Evolutionary conservation across 2,888 invertebrate species (phyloP).

Genomic region (Lobophora halterata): DNA sequence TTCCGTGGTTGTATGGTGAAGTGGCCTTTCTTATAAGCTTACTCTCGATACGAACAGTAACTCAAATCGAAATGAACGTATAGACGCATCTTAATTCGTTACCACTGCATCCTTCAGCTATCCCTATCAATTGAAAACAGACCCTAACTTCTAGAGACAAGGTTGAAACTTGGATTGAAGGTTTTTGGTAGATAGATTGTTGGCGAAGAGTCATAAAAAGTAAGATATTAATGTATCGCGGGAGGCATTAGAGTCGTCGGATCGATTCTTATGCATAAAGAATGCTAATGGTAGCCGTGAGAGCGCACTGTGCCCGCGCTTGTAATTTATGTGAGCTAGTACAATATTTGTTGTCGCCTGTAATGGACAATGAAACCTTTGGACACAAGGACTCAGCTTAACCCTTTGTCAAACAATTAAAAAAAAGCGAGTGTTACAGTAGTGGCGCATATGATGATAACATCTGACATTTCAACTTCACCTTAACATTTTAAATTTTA

Average conservation of each 20-base stretch:
- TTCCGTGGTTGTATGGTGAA: neutral
- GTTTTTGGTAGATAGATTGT: slow-evolving; percentile 64
- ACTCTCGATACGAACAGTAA: slow-evolving; percentile 26
- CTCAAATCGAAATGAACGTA: slow-evolving; percentile 29
- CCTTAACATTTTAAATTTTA: no score
- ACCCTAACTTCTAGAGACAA: slow-evolving; percentile 12
- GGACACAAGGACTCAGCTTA: no score
- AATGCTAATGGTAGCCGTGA: slow-evolving; percentile 76
- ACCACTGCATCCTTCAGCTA: slow-evolving; percentile 28
- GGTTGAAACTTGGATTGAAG: slow-evolving; percentile 4
- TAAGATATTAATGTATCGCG: slow-evolving; percentile 81
- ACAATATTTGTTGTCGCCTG: slow-evolving; percentile 57
- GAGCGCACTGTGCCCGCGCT: slow-evolving; percentile 60
- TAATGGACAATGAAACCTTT: slow-evolving; percentile 43
- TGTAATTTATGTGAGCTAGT: slow-evolving; percentile 74
- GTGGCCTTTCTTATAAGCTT: slow-evolving; percentile 1
- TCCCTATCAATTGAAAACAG: slow-evolving; percentile 8
- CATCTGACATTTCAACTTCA: no score
- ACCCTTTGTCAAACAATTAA: no score
- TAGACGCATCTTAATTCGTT: slow-evolving; percentile 44
- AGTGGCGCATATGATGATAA: no score
- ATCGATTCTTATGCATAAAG: slow-evolving; percentile 81
- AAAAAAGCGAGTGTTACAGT: no score
- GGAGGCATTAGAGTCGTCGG: slow-evolving; percentile 77
- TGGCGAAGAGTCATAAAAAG: slow-evolving; percentile 80